Percentiles rank a stretch among this genome's conserved stretches.
Conservation (phyloP, 2,113 vertebrate species). For the Chinchilla lanigera region DNA sequence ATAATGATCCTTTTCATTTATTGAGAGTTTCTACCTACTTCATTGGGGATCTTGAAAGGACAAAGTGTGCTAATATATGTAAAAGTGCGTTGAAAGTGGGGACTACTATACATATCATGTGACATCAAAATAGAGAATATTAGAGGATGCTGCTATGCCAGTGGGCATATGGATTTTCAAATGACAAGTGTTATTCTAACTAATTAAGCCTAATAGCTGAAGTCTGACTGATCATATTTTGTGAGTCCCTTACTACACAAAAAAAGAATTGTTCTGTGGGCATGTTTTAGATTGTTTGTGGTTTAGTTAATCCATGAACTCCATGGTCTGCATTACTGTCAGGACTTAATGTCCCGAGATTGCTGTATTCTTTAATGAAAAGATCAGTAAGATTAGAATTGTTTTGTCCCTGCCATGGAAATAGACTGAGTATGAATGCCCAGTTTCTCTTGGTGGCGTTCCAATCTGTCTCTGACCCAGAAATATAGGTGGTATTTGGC, state of each 20-base stretch:
- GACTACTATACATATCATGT: neutral
- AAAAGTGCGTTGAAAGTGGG: neutral
- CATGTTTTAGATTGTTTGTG: slow-evolving; percentile 75
- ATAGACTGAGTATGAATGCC: slow-evolving; percentile 70
- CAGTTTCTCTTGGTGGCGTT: slow-evolving; percentile 79
- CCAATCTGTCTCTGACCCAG: slow-evolving; percentile 80
- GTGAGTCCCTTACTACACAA: slow-evolving; percentile 14
- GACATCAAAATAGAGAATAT: neutral
- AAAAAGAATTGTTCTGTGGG: slow-evolving; percentile 66
- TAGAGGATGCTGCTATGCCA: neutral
- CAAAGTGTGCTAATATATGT: neutral
- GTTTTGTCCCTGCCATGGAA: slow-evolving; percentile 76
- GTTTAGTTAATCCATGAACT: slow-evolving; percentile 76
- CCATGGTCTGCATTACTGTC: slow-evolving; percentile 60
- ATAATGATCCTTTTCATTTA: slow-evolving; percentile 42
- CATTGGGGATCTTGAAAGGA: neutral
- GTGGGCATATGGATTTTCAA: slow-evolving; percentile 15
- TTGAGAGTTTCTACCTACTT: neutral
- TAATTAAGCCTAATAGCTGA: slow-evolving; percentile 60
- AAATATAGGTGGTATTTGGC: slow-evolving; percentile 81
- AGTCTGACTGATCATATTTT: slow-evolving; percentile 46
- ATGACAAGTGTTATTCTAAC: slow-evolving; percentile 39
- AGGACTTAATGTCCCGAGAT: slow-evolving; percentile 71
- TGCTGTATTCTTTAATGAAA: slow-evolving; percentile 81
- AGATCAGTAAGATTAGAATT: slow-evolving; percentile 80